Evolutionary conservation across 2,113 vertebrate species (phyloP).

Genomic region (Genyomyrus donnyi): DNA sequence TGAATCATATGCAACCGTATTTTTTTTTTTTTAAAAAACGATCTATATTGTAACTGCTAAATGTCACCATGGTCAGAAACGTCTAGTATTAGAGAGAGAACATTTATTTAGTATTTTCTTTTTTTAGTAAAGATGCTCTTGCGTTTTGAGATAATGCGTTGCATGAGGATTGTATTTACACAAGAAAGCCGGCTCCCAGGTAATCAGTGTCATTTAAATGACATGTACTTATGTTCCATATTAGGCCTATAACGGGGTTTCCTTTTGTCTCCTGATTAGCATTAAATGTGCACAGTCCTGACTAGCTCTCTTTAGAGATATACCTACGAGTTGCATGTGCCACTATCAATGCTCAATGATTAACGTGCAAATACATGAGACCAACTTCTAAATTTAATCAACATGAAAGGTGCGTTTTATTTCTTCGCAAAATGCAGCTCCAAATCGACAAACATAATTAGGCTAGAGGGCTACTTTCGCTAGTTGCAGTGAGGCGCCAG

Average conservation of each 20-base stretch:
- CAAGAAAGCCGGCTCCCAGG: neutral
- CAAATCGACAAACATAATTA: neutral
- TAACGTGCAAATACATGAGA: neutral
- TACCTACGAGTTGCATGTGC: neutral
- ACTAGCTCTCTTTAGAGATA: neutral
- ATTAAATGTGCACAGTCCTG: neutral
- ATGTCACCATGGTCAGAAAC: neutral
- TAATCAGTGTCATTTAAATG: neutral
- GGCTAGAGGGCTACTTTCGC: neutral
- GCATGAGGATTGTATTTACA: neutral
- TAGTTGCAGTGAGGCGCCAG: neutral
- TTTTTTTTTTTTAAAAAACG: neutral
- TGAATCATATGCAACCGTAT: neutral
- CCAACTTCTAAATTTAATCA: neutral
- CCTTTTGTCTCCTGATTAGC: neutral
- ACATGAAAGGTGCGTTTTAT: neutral
- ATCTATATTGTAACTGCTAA: neutral
- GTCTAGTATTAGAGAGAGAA: neutral
- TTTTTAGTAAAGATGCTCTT: neutral
- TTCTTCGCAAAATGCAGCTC: neutral
- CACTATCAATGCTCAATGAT: neutral
- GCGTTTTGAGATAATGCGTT: neutral
- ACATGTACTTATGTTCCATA: neutral
- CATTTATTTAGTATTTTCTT: neutral
- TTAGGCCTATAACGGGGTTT: neutral